A percentile compares a stretch with the other conserved stretches of the same genome.
Evolutionary conservation across 1,140 invertebrate genomes (phyloP).

Genomic region (Trichoplusia ni): DNA sequence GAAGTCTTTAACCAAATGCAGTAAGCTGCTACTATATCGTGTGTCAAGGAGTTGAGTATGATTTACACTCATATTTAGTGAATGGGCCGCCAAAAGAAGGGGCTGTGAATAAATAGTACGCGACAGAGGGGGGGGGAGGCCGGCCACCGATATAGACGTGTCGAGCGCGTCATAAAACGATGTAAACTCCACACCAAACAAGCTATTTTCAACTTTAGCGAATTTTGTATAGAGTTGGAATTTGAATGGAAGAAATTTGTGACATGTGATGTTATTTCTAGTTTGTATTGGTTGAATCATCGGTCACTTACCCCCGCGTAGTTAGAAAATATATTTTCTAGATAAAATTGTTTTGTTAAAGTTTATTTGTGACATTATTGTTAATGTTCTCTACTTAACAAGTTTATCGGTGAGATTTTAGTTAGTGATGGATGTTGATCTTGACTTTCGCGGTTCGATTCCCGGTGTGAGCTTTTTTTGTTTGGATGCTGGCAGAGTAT

Average conservation of each 20-base stretch:
- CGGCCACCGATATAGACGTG: slow-evolving; percentile 39
- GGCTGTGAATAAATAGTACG: slow-evolving; percentile 41
- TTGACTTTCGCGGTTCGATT: too few relatives aligned
- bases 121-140: slow-evolving; percentile 15
- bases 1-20: too few relatives aligned
- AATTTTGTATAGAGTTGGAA: not conserved
- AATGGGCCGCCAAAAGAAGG: slow-evolving; percentile 38
- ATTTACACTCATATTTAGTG: slow-evolving; percentile 33
- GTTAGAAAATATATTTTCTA: slow-evolving; percentile 46
- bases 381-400: slow-evolving; percentile 25
- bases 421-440: too few relatives aligned
- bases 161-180: not conserved
- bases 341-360: slow-evolving; percentile 21
- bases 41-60: slow-evolving; percentile 23
- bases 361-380: not conserved
- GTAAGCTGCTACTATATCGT: too few relatives aligned
- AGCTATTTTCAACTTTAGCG: slow-evolving; percentile 3
- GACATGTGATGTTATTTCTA: not conserved
- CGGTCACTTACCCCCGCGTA: slow-evolving; percentile 44
- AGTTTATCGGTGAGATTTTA: too few relatives aligned
- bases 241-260: not conserved
- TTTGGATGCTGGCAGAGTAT: too few relatives aligned
- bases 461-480: too few relatives aligned
- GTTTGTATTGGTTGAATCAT: slow-evolving; percentile 31
- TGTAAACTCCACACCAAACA: not conserved